Evolutionary conservation across 2,113 vertebrate species (phyloP), one percentile per base, ranked within the genome.

Genomic region (Ameiurus melas): DNA sequence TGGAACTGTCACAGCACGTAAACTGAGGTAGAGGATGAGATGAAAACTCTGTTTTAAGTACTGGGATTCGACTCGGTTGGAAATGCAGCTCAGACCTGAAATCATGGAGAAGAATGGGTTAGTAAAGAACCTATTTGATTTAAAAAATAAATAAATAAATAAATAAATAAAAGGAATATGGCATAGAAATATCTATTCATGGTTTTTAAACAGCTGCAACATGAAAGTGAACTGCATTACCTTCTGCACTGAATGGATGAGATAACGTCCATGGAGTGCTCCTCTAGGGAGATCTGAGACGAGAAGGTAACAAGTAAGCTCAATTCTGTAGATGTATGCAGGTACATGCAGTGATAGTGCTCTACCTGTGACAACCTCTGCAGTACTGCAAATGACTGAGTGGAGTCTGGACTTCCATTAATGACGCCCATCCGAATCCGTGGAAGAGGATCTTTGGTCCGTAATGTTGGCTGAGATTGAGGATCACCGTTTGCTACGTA

Each of bases 181-280:
- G 5, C 36, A 10, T 12, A 43, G 17, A 9, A 75, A 75, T 9
- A 75, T 36, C 30, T 6, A 71, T 36, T 71, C 5, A 30, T 14
- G 66, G 13, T 33, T 33, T 1, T 9, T 73, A 75, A 43, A 75
- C 12, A 2, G 43, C 14, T 57, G n/a, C 51, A 17, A 58, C n/a
- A 77, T 47, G 16, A 43, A 62, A 62, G 17, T 51, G 6, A 78
- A 4, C n/a, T 36, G 12, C 19, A 20, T 94, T 91, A 96, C 95
- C 94, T 95, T 92, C 89, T 93, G 89, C 90, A 94, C 89, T 93
- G 94, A 86, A 95, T 91, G 70, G 95, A 94, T 51, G 94, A 93
- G 51, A 94, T 87, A 81, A 93, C 90, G 86, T 93, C 88, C 66
- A 93, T 86, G 78, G 93, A 82, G 2, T 89, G 91, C 17, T 51